Conservation (phyloP, 2,888 invertebrate genomes). For the Polylopha cassiicola region DNA sequence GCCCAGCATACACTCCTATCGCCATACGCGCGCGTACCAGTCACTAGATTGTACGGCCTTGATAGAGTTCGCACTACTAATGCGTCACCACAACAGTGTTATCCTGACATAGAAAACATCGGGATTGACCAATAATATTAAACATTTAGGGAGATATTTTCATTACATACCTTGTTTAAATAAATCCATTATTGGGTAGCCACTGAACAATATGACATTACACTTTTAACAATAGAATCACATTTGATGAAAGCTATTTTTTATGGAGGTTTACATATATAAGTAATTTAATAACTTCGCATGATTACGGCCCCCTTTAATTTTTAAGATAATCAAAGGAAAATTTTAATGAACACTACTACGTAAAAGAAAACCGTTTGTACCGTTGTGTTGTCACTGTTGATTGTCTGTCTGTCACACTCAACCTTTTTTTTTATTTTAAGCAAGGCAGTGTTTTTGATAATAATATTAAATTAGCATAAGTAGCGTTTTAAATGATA, state of each 20-base stretch:
- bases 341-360: no score
- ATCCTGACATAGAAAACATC: slow-evolving; percentile 9
- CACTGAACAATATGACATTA: slow-evolving; percentile 10
- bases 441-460: background rate
- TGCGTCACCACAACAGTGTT: slow-evolving; percentile 17
- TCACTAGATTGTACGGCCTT: slow-evolving; percentile 68
- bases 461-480: background rate
- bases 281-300: no score
- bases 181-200: slow-evolving; percentile 43
- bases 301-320: background rate
- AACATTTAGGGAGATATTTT: background rate
- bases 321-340: slow-evolving; percentile 1
- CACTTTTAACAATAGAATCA: slow-evolving; percentile 4
- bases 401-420: background rate
- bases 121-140: no score
- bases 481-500: slow-evolving; percentile 4
- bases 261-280: no score
- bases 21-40: slow-evolving; percentile 48
- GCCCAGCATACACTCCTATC: slow-evolving; percentile 32
- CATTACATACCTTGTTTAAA: slow-evolving; percentile 47
- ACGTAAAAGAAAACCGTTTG: slow-evolving; percentile 17
- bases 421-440: background rate
- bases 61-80: slow-evolving; percentile 46
- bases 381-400: slow-evolving; percentile 3
- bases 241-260: no score